phyloP scores from a whole-genome alignment of 2,113 vertebrate species.

The Xyliphius kryptos region DNA sequence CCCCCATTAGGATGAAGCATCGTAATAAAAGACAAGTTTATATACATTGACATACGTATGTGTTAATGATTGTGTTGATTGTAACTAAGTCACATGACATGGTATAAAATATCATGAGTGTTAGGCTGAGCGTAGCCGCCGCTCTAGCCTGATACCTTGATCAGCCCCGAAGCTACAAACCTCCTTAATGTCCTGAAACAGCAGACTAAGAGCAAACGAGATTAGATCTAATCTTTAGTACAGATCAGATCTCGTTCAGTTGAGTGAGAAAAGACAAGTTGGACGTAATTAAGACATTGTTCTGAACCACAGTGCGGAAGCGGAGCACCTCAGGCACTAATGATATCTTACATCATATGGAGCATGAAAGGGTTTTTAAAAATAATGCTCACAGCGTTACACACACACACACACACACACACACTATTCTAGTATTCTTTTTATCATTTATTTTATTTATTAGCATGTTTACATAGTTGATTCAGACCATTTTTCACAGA shows the following conservation, averaged over 20 bases:
- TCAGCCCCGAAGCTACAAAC: conserved; percentile 22
- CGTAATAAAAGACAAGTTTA: no score
- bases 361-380: background rate
- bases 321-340: background rate
- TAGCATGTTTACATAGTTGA: no score
- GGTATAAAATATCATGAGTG: no score
- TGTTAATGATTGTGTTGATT: no score
- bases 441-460: no score
- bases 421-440: no score
- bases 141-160: background rate
- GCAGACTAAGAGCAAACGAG: background rate
- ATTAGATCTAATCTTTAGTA: conserved; percentile 24
- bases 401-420: conserved; percentile 19
- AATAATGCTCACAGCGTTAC: background rate
- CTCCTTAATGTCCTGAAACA: conserved; percentile 30
- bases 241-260: conserved; percentile 25
- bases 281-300: conserved; percentile 15
- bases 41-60: no score
- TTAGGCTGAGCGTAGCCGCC: background rate
- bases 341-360: conserved; percentile 4
- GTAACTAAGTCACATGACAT: no score
- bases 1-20: no score
- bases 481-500: no score
- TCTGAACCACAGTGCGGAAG: background rate
- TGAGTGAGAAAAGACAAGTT: conserved; percentile 14